These are phyloP conservation scores for Lithophane semibrunnea DNA, from an alignment of 2,888 invertebrate genomes.

Conservation along the genomic window DNA sequence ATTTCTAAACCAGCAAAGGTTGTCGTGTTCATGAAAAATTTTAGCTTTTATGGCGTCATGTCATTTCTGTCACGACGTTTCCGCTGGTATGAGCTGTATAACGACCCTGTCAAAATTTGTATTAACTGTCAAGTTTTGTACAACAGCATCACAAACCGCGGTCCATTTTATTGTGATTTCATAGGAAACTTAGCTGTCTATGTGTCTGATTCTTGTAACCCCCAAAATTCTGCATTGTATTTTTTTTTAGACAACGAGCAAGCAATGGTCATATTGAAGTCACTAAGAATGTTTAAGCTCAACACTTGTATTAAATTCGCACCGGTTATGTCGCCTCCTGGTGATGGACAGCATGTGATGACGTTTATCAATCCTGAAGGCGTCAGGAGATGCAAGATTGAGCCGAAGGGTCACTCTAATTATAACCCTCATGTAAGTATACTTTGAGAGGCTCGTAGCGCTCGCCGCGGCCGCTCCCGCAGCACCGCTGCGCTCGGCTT, in stretches of 20 bases:
- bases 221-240: background rate
- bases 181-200: background rate
- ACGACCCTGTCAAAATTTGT: too few species aligned
- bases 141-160: too few species aligned
- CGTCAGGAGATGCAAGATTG: conserved; percentile 72
- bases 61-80: too few species aligned
- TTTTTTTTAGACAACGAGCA: conserved; percentile 78
- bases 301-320: conserved; percentile 83
- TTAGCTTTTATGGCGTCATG: too few species aligned
- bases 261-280: conserved; percentile 72
- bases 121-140: too few species aligned
- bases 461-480: too few species aligned
- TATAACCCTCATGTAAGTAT: conserved; percentile 77
- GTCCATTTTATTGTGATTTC: too few species aligned
- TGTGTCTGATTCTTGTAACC: background rate
- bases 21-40: too few species aligned
- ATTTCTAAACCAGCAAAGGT: too few species aligned
- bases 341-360: conserved; percentile 73
- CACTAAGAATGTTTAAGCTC: conserved; percentile 76
- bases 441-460: too few species aligned
- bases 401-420: conserved; percentile 69
- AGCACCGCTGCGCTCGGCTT: too few species aligned
- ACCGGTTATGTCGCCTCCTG: conserved; percentile 76
- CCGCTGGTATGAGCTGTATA: too few species aligned
- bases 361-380: conserved; percentile 80